Evolutionary conservation across 2,888 invertebrate genomes (phyloP).

Genomic region (Drosophila mettleri): DNA sequence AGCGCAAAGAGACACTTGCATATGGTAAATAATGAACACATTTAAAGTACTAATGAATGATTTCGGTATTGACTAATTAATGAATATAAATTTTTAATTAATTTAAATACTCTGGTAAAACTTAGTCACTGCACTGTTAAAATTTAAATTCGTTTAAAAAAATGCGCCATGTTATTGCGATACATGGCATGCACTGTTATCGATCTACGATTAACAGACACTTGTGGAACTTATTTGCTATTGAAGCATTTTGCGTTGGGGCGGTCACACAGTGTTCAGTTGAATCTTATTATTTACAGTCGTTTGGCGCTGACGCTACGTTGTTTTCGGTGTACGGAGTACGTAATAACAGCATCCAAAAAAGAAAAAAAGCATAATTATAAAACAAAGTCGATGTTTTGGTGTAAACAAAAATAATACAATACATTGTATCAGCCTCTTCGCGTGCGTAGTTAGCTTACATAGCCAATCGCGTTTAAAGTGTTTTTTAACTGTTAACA

Average conservation of each 20-base stretch:
- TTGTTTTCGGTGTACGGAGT: conserved; percentile 33
- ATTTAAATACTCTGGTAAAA: background rate
- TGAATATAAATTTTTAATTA: too few species aligned
- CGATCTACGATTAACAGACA: conserved; percentile 12
- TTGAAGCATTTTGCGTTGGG: background rate
- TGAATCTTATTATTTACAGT: conserved; percentile 48
- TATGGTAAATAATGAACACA: too few species aligned
- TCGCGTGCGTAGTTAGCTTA: conserved; percentile 51
- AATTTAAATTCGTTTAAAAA: background rate
- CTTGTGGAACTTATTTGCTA: conserved; percentile 1
- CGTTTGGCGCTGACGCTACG: conserved; percentile 42
- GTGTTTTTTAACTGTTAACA: conserved; percentile 32
- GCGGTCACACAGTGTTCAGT: conserved; percentile 44
- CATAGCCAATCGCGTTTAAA: conserved; percentile 40
- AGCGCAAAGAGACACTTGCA: background rate
- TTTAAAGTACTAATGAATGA: background rate
- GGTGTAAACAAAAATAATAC: conserved; percentile 29
- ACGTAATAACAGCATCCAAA: conserved; percentile 15
- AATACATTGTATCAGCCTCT: conserved; percentile 25
- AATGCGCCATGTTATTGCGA: conserved; percentile 19
- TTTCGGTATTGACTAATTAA: background rate
- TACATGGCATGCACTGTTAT: conserved; percentile 11
- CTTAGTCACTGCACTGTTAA: background rate
- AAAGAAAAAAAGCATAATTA: conserved; percentile 17
- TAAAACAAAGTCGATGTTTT: conserved; percentile 33